A percentile compares a stretch with the other conserved stretches of the same genome.
These are phyloP conservation scores for Leuciscus waleckii DNA, from an alignment of 2,797 vertebrate species.

Conservation along the genomic window DNA sequence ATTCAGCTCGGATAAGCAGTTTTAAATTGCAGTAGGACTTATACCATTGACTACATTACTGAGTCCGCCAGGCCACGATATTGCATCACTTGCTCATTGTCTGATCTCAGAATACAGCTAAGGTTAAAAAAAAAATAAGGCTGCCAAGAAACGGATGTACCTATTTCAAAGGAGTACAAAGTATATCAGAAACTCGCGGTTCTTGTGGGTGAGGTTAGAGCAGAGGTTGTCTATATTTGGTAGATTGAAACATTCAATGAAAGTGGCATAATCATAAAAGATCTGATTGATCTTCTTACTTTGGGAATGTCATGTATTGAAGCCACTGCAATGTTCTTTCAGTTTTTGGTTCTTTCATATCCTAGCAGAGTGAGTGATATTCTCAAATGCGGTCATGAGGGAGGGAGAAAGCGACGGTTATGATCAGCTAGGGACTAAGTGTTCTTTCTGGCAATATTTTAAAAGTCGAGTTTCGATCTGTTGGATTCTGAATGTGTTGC, in stretches of 20 bases:
- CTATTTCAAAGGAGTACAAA: slow-evolving; percentile 75
- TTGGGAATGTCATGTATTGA: slow-evolving; percentile 83
- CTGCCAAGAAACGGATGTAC: slow-evolving; percentile 46
- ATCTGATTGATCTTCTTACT: slow-evolving; percentile 80
- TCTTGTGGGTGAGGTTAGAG: slow-evolving; percentile 33
- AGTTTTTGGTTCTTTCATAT: slow-evolving; percentile 79
- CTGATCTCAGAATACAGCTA: slow-evolving; percentile 60
- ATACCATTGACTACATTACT: slow-evolving; percentile 70
- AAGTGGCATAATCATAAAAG: slow-evolving; percentile 82
- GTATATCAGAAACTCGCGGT: slow-evolving; percentile 10
- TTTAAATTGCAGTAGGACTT: slow-evolving; percentile 69
- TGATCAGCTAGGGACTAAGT: slow-evolving; percentile 56
- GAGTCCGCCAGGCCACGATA: slow-evolving; percentile 57
- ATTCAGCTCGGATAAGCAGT: slow-evolving; percentile 72
- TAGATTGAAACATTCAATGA: slow-evolving; percentile 83
- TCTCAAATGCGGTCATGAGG: slow-evolving; percentile 81
- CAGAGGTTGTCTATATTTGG: slow-evolving; percentile 64
- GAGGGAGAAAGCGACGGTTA: slow-evolving; percentile 55
- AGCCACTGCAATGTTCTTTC: slow-evolving; percentile 85
- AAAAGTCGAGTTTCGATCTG: slow-evolving; percentile 45
- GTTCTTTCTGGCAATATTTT: slow-evolving; percentile 50
- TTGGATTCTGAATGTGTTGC: slow-evolving; percentile 44
- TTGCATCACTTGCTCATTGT: slow-evolving; percentile 64
- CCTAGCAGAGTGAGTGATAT: slow-evolving; percentile 78
- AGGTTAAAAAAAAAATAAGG: slow-evolving; percentile 58